Base-by-base conservation (phyloP, 2,797 vertebrate genomes). In the Tokudaia tokunoshimensis region DNA sequence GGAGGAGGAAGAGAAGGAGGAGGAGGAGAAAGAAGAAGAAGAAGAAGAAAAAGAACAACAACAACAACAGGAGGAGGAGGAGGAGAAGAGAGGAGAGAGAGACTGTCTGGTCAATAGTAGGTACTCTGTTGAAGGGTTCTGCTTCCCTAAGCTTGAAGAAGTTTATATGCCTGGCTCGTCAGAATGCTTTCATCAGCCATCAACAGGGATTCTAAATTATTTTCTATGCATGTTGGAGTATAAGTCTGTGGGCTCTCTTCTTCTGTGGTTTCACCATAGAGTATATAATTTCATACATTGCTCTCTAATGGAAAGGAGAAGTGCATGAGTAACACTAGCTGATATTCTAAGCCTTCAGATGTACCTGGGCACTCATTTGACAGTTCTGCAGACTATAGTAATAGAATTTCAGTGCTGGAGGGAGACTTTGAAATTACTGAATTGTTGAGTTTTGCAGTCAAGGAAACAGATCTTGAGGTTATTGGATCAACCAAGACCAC, bases 371-470 rank as follows among this genome's bases (percentile, higher is more conserved):
- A 95, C 90, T 96, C 55, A 67, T 91, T 84, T 95, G 55, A 75
- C 61, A 94, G 10, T 95, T 83, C 78, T 92, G 72, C 41, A 89
- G 61, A 82, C 61, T 76, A 34, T 11, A 85, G 29, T 91, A 79
- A 82, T 34, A 91, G 72, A 88, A 95, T 94, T 96, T 95, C 78
- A 86, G 72, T 94, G 81, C 89, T 92, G 57, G 44, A 91, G 74
- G 90, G 96, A 34, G 95, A 92, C 50, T 92, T 95, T 80, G 88
- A 96, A 75, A 76, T 96, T 91, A 79, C 2, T 92, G 80, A 95
- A 93, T 24, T 22, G 37, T 90, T 86, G 80, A 82, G 76, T 72
- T 95, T 94, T 91, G 83, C 52, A 87, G 87, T 55, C 29, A 44
- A 95, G 34, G 72, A 93, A 94, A 81, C 9, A 92, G n/a, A 92